Base-by-base conservation (phyloP, 2,797 vertebrate genomes). In the Yasuhikotakia modesta region DNA sequence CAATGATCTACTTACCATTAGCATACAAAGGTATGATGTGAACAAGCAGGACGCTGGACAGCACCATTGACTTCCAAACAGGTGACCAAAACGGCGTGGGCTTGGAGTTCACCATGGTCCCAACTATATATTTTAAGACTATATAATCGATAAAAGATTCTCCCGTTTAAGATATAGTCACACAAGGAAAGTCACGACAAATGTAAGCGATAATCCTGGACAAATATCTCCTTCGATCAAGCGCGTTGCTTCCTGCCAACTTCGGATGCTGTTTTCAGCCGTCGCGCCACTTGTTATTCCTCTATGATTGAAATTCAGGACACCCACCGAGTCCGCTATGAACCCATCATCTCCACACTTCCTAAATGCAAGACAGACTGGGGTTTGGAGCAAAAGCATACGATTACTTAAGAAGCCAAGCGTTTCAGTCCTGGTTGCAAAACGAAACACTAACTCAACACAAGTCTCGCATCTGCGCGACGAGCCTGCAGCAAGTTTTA, bases 11-110 rank as follows among this genome's bases (percentile, higher is more conserved):
- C 84, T 82, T 67, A 85, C 84, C 80, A 17, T 30, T 65, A 14
- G 66, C 67, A 55, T 12, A 27, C 14, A 72, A 45, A 4, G 69
- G 60, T 57, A 60, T 27, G 64, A 73, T 22, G 45, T 73, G 71
- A 11, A 81, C 4, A 16, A 83, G 80, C 32, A 83, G 75, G 61
- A 83, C 27, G 63, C 78, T 78, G 82, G 71, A 73, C 67, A 82
- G 71, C 69, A 83, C 43, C 55, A 73, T 24, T 12, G 82, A 73
- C 43, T 78, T 48, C 82, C 73, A 57, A 57, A 73, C 35, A n/a
- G 61, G 22, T 7, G 32, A 63, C 17, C 67, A 48, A 45, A 74
- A 63, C 64, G 22, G 27, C 35, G 35, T 27, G 61, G 39, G 48
- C 30, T 27, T 78, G 66, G 6, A 55, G 35, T 45, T 50, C 83